phyloP scores from a whole-genome alignment of 2,797 vertebrate genomes.

The Champsocephalus esox region DNA sequence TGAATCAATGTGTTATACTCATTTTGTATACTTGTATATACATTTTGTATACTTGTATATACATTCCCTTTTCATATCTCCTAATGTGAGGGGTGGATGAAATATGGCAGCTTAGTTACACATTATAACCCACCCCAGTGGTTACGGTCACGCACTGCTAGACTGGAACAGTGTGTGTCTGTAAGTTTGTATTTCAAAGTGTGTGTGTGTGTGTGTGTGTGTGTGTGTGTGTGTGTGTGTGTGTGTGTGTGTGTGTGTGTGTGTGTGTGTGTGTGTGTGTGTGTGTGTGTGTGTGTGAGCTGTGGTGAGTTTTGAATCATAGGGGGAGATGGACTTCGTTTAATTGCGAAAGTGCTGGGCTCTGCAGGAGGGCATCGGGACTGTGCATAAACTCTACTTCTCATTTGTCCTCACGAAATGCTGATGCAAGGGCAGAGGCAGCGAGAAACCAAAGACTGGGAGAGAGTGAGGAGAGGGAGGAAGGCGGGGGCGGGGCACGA shows the following conservation, averaged over 20 bases:
- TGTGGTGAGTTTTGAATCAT: constrained; percentile 65
- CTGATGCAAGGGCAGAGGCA: constrained; percentile 83
- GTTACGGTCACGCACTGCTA: constrained; percentile 30
- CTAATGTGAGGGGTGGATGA: neutral
- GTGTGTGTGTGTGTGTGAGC: constrained; percentile 24
- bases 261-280: constrained; percentile 19
- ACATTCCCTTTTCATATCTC: neutral
- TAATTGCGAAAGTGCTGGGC: constrained; percentile 84
- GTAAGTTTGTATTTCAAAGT: neutral
- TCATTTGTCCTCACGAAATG: constrained; percentile 83
- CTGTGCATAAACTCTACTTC: constrained; percentile 82
- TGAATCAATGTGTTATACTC: neutral
- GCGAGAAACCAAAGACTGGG: constrained; percentile 58
- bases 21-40: neutral
- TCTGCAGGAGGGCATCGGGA: constrained; percentile 77
- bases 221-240: constrained; percentile 28
- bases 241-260: constrained; percentile 25
- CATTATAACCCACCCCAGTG: constrained; percentile 23
- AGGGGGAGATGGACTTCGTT: constrained; percentile 62
- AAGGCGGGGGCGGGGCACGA: constrained; percentile 11
- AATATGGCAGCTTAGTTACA: constrained; percentile 33
- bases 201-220: constrained; percentile 16
- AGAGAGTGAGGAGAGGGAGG: neutral
- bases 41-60: neutral
- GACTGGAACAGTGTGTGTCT: constrained; percentile 18